These are phyloP conservation scores for Tetranychus cinnabarinus DNA, from an alignment of 1,140 invertebrate genomes.

Conservation along the genomic window DNA sequence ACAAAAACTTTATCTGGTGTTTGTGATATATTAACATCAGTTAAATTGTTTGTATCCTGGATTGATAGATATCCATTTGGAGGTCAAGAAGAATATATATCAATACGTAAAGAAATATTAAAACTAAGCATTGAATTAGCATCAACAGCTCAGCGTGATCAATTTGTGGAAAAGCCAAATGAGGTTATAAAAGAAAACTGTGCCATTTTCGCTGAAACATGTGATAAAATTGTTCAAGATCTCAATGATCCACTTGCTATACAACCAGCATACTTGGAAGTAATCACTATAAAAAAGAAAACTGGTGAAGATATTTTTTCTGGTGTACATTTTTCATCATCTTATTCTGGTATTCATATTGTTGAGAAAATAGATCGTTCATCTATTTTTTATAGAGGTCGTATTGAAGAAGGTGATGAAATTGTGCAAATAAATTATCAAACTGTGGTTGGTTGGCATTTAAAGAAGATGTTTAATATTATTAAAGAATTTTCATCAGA, in stretches of 20 bases:
- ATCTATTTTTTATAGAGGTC: constrained; percentile 42
- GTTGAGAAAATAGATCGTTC: constrained; percentile 52
- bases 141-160: constrained; percentile 56
- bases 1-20: constrained; percentile 58
- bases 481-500: constrained; percentile 51
- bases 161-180: constrained; percentile 54
- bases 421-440: constrained; percentile 77
- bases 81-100: constrained; percentile 38
- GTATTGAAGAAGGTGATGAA: constrained; percentile 77
- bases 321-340: constrained; percentile 41
- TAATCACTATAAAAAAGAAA: constrained; percentile 53
- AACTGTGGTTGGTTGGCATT: constrained; percentile 69
- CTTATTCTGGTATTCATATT: constrained; percentile 58
- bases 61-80: constrained; percentile 48
- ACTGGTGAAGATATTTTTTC: constrained; percentile 30
- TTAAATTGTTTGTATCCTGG: constrained; percentile 71
- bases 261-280: constrained; percentile 58
- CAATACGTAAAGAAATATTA: constrained; percentile 40
- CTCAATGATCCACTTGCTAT: constrained; percentile 62
- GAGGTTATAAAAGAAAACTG: constrained; percentile 32
- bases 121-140: constrained; percentile 57
- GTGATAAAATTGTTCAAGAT: constrained; percentile 67
- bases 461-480: constrained; percentile 48
- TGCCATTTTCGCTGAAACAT: constrained; percentile 40
- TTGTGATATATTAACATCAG: constrained; percentile 46